These are phyloP conservation scores for Leucopsar rothschildi DNA, from an alignment of 2,113 vertebrate genomes.

Conservation along the genomic window DNA sequence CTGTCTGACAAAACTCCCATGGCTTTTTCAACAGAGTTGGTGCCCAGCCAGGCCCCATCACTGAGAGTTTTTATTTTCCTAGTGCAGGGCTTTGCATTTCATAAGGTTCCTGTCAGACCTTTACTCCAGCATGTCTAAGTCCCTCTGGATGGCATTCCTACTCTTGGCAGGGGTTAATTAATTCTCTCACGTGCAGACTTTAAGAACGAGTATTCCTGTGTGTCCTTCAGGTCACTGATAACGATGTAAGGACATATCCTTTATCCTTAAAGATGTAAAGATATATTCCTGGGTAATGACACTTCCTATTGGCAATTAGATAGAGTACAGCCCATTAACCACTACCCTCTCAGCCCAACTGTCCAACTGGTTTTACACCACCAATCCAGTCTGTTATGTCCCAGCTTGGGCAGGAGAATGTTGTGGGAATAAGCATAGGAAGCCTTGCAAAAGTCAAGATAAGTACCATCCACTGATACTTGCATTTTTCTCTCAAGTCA, in stretches of 20 bases:
- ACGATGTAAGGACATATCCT: not conserved
- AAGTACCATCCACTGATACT: not conserved
- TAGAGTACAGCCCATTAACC: not conserved
- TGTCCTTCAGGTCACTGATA: not conserved
- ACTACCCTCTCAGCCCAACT: not conserved
- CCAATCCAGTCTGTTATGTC: not conserved
- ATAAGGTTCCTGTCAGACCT: not conserved
- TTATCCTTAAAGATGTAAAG: not conserved
- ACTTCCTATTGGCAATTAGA: not conserved
- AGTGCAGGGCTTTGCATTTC: not conserved
- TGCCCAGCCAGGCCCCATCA: not conserved
- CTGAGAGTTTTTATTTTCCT: not conserved
- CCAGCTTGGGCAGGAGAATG: not conserved
- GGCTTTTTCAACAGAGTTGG: not conserved
- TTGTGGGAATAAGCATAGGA: not conserved
- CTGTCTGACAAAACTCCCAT: not conserved
- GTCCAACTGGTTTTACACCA: not conserved
- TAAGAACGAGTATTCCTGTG: fast-evolving
- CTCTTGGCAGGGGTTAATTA: not conserved
- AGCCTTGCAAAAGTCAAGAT: not conserved
- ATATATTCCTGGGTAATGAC: not conserved
- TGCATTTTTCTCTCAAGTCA: not conserved
- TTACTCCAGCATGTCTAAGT: not conserved
- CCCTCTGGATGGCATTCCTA: not conserved
- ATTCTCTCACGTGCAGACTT: not conserved